Conservation (phyloP, 2,888 invertebrate genomes). For the Scaptomyza parva region DNA sequence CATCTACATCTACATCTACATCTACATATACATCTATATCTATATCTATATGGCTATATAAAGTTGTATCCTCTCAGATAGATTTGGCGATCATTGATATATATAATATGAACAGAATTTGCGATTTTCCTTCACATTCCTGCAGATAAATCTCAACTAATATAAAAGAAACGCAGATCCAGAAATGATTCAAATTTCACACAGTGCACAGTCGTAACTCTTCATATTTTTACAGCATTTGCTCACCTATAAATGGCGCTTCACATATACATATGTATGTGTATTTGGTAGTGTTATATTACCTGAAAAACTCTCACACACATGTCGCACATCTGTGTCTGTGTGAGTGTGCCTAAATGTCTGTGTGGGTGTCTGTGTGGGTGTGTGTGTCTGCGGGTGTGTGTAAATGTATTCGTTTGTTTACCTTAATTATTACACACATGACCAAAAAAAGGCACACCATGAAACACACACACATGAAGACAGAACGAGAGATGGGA, state of each 20-base stretch:
- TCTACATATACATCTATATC: too few species aligned
- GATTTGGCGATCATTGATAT: too few species aligned
- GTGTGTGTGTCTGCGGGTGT: conserved; percentile 1
- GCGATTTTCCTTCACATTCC: too few species aligned
- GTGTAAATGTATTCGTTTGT: conserved; percentile 38
- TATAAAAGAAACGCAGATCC: too few species aligned
- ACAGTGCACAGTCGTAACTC: conserved; percentile 22
- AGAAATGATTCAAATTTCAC: too few species aligned
- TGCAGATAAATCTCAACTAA: too few species aligned
- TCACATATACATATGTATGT: conserved; percentile 31
- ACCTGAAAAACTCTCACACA: conserved; percentile 7
- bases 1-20: too few species aligned
- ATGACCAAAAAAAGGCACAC: conserved; percentile 35
- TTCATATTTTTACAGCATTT: conserved; percentile 15
- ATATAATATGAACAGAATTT: too few species aligned
- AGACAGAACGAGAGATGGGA: not conserved
- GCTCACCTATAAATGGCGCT: conserved; percentile 46
- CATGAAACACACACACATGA: conserved; percentile 7
- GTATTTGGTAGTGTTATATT: conserved; percentile 14
- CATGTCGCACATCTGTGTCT: too few species aligned
- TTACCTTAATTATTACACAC: conserved; percentile 66
- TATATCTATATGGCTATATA: too few species aligned
- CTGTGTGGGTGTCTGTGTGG: conserved; percentile 13
- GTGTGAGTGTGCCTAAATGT: conserved; percentile 2
- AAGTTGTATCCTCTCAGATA: too few species aligned